Base-by-base conservation (phyloP, 1,140 invertebrate genomes). In the Drosophila nigromelanica region DNA sequence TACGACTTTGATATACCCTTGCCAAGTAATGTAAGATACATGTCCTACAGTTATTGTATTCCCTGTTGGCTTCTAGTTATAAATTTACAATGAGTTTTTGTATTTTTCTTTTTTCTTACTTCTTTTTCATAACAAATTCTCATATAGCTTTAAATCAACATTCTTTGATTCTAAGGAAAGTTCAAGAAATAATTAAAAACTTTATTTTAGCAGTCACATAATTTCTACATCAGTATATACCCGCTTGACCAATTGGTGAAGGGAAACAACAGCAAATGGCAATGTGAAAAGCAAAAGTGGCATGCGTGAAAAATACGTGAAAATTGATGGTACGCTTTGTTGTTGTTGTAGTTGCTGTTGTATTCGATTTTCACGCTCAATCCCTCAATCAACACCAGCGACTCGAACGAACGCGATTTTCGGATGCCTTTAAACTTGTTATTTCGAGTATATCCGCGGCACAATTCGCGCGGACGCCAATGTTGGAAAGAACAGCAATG, bases 381-480 rank as follows among this genome's bases (percentile, higher is more conserved):
- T 87, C 82, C 83, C 79, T 87, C 82, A 87, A 87, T 87, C 82
- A 87, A 77, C 76, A 78, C 50, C 55, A 67, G 47, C 52, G 58
- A 69, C 60, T 76, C 68, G 47, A 58, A 58, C 63, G 54, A 50
- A 35, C 15, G 42, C 48, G 74, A 75, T 74, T 81, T 83, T 61
- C 70, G 64, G 67, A 78, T 87, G 83, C 75, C 78, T 87, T 87
- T 87, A 87, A 87, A 87, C 83, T 87, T 89, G 82, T 87, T 87
- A 89, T 87, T 87, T 87, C 83, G 86, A 81, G 71, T 68, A 86
- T 81, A 78, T 86, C 67, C 75, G 67, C 82, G 63, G 61, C 69
- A 66, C 72, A 69, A 70, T 74, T 74, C 60, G 30, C 61, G 45
- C 50, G 37, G 54, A 50, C 52, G 67, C 67, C 63, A 59, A 59